These are phyloP conservation scores for Lagopus leucura DNA, from an alignment of 2,113 vertebrate species.

Conservation along the genomic window DNA sequence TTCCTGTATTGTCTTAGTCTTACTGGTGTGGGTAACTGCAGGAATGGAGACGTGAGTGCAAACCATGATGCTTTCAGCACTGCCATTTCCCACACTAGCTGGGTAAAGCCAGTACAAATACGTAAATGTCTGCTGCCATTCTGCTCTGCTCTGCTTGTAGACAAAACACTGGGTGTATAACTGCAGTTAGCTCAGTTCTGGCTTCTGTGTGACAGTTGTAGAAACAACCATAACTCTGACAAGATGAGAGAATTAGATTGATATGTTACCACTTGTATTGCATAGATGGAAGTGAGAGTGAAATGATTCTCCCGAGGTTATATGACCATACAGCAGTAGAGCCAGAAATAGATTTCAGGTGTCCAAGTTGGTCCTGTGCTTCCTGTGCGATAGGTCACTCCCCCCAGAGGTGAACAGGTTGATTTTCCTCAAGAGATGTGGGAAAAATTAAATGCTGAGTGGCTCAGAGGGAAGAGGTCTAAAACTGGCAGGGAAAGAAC, in stretches of 20 bases:
- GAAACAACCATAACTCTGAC: not conserved
- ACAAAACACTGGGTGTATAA: not conserved
- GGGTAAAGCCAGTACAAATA: not conserved
- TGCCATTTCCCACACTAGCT: not conserved
- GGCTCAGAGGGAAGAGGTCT: not conserved
- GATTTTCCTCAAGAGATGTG: not conserved
- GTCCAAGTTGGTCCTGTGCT: not conserved
- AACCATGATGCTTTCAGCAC: not conserved
- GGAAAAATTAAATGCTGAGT: not conserved
- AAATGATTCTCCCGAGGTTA: not conserved
- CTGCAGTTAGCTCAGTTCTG: not conserved
- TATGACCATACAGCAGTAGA: not conserved
- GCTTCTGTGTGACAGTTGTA: not conserved
- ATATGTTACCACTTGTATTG: not conserved
- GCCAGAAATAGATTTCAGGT: not conserved
- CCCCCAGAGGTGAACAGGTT: not conserved
- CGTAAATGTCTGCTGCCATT: fast-evolving
- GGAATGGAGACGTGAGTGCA: not conserved
- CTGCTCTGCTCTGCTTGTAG: fast-evolving
- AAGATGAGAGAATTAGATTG: not conserved
- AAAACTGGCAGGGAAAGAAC: not conserved
- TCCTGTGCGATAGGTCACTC: not conserved
- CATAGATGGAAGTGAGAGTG: not conserved
- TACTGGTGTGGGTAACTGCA: not conserved
- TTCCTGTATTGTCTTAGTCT: not conserved